Base-by-base conservation (phyloP, 1,140 invertebrate species). In the Neocloeon triangulifer region DNA sequence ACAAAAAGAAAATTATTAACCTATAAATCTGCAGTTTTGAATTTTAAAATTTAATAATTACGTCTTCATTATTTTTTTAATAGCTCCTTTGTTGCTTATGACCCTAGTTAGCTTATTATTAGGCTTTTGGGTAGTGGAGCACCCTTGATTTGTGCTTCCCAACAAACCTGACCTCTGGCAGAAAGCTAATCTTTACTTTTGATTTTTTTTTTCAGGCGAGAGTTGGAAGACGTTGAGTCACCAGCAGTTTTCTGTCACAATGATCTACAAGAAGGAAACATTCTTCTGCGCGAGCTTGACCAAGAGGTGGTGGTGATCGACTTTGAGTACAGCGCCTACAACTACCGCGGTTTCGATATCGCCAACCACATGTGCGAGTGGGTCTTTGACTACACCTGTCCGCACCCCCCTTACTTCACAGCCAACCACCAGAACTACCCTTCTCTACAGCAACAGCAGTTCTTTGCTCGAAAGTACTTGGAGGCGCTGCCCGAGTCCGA, bases 181-280 rank as follows among this genome's bases (percentile, higher is more conserved):
- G n/a, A n/a, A n/a, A n/a, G 12, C 22, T 12, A 12, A 12, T 23
- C 22, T 23, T 12, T 8, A 4, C 7, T 33, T 25, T 27, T 9
- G 10, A 19, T 32, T 30, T 32, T 10, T 19, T 26, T 28, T 41
- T 40, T n/a, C 37, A 64, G 62, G 39, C 44, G 50, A 31, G 53
- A 53, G 26, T 40, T 66, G 22, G 43, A 40, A 3, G 42, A 46
- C 33, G 41, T 61, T 5, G 42, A 55, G n/a, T 77, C 80, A 35
- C 80, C 84, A 1, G 82, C 95, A 2, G 73, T 89, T 0, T 98
- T 98, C 52, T 92, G 85, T 47, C 92, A 98, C 53, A 97, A 97
- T 52, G 92, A 97, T 49, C 61, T 95, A 50, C 91, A 97, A 55
- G 86, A 94, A 64, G 92, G 91, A 51, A 71, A 64, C 43, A 60